phyloP scores from a whole-genome alignment of 2,113 vertebrate species.

The Pagrus major region DNA sequence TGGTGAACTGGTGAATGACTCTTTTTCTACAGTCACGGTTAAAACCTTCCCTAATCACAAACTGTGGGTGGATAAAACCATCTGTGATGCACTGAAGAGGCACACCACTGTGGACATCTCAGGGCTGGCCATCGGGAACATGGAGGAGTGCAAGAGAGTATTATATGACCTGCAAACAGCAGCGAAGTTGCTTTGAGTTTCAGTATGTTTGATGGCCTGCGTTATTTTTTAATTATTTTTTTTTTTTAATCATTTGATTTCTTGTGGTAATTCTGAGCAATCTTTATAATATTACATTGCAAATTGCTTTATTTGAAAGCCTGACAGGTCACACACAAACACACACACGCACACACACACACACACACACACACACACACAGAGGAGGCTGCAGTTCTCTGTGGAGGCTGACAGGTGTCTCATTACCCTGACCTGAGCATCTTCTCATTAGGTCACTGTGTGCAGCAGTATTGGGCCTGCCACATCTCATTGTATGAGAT shows the following conservation, averaged over 20 bases:
- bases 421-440: slow-evolving; percentile 44
- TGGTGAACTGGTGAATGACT: too few relatives aligned
- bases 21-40: too few relatives aligned
- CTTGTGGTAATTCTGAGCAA: slow-evolving; percentile 10
- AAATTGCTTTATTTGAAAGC: slow-evolving; percentile 28
- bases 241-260: neutral
- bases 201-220: neutral
- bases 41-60: too few relatives aligned
- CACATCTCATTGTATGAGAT: slow-evolving; percentile 68
- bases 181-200: neutral
- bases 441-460: slow-evolving; percentile 59
- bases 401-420: slow-evolving; percentile 43
- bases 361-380: neutral
- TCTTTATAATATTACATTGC: slow-evolving; percentile 9
- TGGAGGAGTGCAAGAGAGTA: too few relatives aligned
- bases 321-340: neutral
- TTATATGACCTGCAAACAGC: too few relatives aligned
- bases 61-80: too few relatives aligned
- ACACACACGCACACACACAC: slow-evolving; percentile 14
- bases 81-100: too few relatives aligned
- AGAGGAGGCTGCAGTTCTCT: neutral
- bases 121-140: too few relatives aligned
- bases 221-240: too few relatives aligned
- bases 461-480: slow-evolving; percentile 67
- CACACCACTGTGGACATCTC: too few relatives aligned